Percentiles rank a stretch among this genome's conserved stretches.
phyloP scores from a whole-genome alignment of 2,113 vertebrate genomes.

The Amia ocellicauda region DNA sequence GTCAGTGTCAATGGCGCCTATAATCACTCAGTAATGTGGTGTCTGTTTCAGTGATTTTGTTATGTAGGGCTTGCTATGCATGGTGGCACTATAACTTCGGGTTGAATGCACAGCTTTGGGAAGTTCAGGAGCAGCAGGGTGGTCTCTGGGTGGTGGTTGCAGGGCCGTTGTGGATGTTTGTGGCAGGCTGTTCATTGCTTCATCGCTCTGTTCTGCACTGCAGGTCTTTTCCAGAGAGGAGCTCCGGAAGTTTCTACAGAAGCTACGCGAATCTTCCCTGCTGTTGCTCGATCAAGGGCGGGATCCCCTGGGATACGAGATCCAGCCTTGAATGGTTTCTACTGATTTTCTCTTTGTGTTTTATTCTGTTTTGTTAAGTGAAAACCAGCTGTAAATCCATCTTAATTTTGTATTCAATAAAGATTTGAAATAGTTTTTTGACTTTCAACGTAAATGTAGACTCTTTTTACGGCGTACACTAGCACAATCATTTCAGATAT shows the following conservation, averaged over 20 bases:
- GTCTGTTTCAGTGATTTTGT: no score
- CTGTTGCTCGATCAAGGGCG: constrained; percentile 80
- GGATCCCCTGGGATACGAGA: constrained; percentile 86
- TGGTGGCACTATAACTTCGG: no score
- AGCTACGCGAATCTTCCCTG: constrained; percentile 83
- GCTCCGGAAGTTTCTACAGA: constrained; percentile 75
- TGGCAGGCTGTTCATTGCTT: no score
- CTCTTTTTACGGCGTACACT: no score
- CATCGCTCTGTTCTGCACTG: not conserved
- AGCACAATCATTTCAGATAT: no score
- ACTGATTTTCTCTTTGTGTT: not conserved
- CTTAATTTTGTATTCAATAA: constrained; percentile 16
- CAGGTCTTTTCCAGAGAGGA: constrained; percentile 94
- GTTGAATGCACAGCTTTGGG: no score
- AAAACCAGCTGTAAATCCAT: constrained; percentile 25
- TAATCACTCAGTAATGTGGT: no score
- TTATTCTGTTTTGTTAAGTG: constrained; percentile 27
- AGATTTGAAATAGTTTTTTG: not conserved
- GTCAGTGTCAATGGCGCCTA: no score
- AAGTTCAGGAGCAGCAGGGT: no score
- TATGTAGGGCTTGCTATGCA: no score
- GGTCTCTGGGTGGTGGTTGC: no score
- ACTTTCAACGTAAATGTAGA: not conserved
- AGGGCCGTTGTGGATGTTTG: no score
- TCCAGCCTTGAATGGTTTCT: constrained; percentile 59